Evolutionary conservation across 2,888 invertebrate genomes (phyloP).

Genomic region (Melanostoma mellinum): DNA sequence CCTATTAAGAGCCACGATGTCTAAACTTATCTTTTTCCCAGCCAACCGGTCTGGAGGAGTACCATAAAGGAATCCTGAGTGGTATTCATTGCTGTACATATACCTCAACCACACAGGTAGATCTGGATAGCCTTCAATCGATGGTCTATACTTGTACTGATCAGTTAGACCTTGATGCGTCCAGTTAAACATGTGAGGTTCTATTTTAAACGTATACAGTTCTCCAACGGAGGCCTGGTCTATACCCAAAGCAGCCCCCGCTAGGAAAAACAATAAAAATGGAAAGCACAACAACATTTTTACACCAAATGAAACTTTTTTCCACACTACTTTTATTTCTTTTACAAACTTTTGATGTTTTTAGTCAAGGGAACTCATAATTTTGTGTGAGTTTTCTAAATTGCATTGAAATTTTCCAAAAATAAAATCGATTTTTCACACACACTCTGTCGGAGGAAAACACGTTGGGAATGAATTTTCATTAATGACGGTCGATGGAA

Average conservation of each 20-base stretch:
- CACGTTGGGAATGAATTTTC: constrained; percentile 43
- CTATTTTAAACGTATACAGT: constrained; percentile 90
- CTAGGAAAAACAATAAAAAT: constrained; percentile 14
- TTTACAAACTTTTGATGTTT: constrained; percentile 13
- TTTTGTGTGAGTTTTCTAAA: constrained; percentile 23
- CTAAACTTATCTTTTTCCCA: constrained; percentile 84
- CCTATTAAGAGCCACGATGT: constrained; percentile 90
- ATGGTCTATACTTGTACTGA: constrained; percentile 86
- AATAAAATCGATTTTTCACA: constrained; percentile 70
- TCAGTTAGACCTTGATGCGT: constrained; percentile 82
- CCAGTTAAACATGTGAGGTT: constrained; percentile 91
- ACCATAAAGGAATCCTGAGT: constrained; percentile 92
- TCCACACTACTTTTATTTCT: neutral
- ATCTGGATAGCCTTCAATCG: constrained; percentile 90
- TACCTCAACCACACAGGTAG: constrained; percentile 93
- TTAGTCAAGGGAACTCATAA: constrained; percentile 41
- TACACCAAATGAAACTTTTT: neutral
- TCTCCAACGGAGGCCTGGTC: constrained; percentile 83
- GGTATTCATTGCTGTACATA: constrained; percentile 90
- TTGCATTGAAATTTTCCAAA: constrained; percentile 56
- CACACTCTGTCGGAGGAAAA: constrained; percentile 4
- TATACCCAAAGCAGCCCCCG: constrained; percentile 54
- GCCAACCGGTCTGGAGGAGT: constrained; percentile 87
- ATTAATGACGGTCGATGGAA: constrained; percentile 33
- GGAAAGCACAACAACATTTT: constrained; percentile 32